Base-by-base conservation (phyloP, 2,888 invertebrate genomes). In the Andrena hattorfiana region DNA sequence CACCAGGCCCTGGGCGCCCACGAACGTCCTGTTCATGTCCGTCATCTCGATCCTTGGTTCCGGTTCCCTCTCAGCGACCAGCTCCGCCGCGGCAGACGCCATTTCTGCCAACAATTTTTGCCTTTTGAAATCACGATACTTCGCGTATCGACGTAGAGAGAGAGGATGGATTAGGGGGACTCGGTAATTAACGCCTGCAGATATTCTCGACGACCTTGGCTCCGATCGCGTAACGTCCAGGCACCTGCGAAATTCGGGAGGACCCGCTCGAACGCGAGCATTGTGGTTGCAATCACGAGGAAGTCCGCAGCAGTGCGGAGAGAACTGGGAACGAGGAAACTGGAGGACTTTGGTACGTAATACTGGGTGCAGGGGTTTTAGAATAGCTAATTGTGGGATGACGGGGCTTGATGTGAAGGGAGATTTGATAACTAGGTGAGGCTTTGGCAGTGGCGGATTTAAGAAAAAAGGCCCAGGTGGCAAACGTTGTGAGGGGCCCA, bases 1-100 rank as follows among this genome's bases (percentile, higher is more conserved):
- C 2, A 94, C 94, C 16, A 94, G 81, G 30, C 92, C 91, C 78
- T 94, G 93, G 4, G 94, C 93, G n/a, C 94, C 93, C 3, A 92
- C 91, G 79, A 92, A 91, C 4, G 91, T 93, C 26, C 92, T 89
- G 82, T 94, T 94, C 13, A 90, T 82, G 66, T 93, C 92, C 48
- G 88, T 87, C 76, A 92, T 88, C 77, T 93, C 93, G 84, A 90
- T 86, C 51, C 89, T 89, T 3, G 90, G 90, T 70, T 93, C 93
- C 8, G 89, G 89, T 77, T 94, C 92, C 59, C 93, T 91, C 81
- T 93, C 93, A 16, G 89, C 93, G 54, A 94, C 93, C 80, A 94
- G 84, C 87, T 94, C 94, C 59, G 94, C 94, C 74, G 94, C 94
- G 59, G 94, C 94, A 72, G 94, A 93, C 73, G 94, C 92, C 94